Conservation (phyloP, 1,140 invertebrate species). For the Brachionus rotundiformis region DNA sequence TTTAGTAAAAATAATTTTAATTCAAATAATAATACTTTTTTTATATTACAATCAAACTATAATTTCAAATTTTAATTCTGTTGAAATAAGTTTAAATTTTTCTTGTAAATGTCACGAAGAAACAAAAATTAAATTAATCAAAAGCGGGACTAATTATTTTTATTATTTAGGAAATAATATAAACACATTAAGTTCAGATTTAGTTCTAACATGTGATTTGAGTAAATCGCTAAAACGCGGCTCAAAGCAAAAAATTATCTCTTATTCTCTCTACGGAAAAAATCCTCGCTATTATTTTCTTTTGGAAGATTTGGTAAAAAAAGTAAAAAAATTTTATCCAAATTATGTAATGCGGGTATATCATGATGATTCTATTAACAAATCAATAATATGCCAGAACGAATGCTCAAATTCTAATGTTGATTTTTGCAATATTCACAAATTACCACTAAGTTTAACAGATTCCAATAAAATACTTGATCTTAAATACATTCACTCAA, state of each 20-base stretch:
- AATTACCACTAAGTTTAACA: neutral
- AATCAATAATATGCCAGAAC: neutral
- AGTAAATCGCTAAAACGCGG: slow-evolving; percentile 17
- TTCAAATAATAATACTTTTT: too few relatives aligned
- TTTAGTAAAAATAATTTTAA: neutral
- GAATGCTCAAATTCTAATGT: neutral
- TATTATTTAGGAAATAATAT: neutral
- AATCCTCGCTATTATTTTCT: neutral
- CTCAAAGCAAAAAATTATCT: slow-evolving; percentile 3
- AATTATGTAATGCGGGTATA: neutral
- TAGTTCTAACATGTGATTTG: neutral
- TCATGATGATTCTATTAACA: neutral
- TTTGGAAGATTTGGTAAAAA: neutral
- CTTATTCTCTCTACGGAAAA: neutral
- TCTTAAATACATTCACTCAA: neutral
- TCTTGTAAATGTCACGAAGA: neutral
- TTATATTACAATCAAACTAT: neutral
- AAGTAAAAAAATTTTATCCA: slow-evolving; percentile 17
- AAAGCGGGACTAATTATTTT: neutral
- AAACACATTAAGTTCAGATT: neutral
- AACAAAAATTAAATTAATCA: neutral
- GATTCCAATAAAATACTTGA: neutral
- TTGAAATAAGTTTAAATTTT: neutral
- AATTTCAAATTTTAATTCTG: neutral
- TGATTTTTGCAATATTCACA: slow-evolving; percentile 27